These are phyloP conservation scores for Drosophila malerkotliana DNA, from an alignment of 1,140 invertebrate genomes.

Conservation along the genomic window DNA sequence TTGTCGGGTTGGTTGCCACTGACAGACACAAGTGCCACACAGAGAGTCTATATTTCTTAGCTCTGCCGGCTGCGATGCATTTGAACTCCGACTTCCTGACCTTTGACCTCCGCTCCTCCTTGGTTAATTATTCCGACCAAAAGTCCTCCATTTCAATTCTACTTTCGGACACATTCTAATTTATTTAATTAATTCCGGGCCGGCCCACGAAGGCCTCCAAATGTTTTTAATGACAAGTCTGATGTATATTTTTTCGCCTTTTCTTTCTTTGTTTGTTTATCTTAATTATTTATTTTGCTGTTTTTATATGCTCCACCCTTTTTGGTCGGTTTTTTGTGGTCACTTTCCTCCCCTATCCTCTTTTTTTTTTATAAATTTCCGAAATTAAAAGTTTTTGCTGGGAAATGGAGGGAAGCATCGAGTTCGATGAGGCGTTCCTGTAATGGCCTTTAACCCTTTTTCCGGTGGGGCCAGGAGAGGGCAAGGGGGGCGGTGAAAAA, in stretches of 20 bases:
- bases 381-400: slow-evolving; percentile 67
- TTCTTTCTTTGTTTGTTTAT: slow-evolving; percentile 43
- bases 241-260: slow-evolving; percentile 36
- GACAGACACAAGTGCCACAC: neutral
- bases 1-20: slow-evolving; percentile 25
- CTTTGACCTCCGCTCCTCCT: slow-evolving; percentile 14
- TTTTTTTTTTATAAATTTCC: slow-evolving; percentile 31
- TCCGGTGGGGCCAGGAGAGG: neutral
- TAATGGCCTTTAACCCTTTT: slow-evolving; percentile 28
- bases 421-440: slow-evolving; percentile 26
- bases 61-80: neutral
- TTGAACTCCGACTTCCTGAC: slow-evolving; percentile 26
- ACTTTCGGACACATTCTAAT: slow-evolving; percentile 65
- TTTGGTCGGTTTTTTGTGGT: slow-evolving; percentile 7
- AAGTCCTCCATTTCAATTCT: slow-evolving; percentile 68
- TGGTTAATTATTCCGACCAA: slow-evolving; percentile 55
- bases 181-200: slow-evolving; percentile 69
- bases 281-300: slow-evolving; percentile 25
- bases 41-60: slow-evolving; percentile 14
- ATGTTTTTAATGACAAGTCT: slow-evolving; percentile 37
- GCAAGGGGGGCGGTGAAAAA: neutral
- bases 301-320: slow-evolving; percentile 41
- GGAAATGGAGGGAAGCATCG: neutral
- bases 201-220: slow-evolving; percentile 18
- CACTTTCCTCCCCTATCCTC: slow-evolving; percentile 15